Conservation (phyloP, 2,113 vertebrate genomes). For the Tychaedon coryphoeus region DNA sequence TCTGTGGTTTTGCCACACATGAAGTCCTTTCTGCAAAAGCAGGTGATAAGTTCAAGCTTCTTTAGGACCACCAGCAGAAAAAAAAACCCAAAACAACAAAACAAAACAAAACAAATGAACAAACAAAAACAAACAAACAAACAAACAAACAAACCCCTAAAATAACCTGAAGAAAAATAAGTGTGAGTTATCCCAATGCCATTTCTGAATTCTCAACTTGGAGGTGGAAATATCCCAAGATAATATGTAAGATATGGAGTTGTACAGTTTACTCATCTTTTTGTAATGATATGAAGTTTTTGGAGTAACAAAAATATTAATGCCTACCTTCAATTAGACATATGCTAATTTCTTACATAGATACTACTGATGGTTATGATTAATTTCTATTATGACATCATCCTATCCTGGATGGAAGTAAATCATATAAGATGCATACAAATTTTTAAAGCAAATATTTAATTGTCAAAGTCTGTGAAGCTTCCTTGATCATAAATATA, state of each 20-base stretch:
- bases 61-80: not conserved
- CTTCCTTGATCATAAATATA: not conserved
- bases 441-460: slow-evolving; percentile 35
- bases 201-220: not conserved
- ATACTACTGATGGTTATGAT: not conserved
- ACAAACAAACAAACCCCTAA: too few relatives aligned
- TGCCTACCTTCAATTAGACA: not conserved
- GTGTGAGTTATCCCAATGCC: not conserved
- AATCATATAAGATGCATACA: not conserved
- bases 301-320: not conserved
- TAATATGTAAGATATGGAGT: not conserved
- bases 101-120: too few relatives aligned
- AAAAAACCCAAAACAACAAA: not conserved
- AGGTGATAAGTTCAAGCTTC: not conserved
- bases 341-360: not conserved
- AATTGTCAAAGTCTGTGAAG: slow-evolving; percentile 16
- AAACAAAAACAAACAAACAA: not conserved
- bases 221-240: not conserved
- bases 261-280: not conserved
- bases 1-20: not conserved
- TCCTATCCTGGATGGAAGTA: not conserved
- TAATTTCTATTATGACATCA: not conserved
- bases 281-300: not conserved
- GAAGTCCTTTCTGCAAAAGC: not conserved
- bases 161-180: not conserved